These are phyloP conservation scores for Choristoneura rosaceana DNA, from an alignment of 2,888 invertebrate genomes.

Conservation along the genomic window DNA sequence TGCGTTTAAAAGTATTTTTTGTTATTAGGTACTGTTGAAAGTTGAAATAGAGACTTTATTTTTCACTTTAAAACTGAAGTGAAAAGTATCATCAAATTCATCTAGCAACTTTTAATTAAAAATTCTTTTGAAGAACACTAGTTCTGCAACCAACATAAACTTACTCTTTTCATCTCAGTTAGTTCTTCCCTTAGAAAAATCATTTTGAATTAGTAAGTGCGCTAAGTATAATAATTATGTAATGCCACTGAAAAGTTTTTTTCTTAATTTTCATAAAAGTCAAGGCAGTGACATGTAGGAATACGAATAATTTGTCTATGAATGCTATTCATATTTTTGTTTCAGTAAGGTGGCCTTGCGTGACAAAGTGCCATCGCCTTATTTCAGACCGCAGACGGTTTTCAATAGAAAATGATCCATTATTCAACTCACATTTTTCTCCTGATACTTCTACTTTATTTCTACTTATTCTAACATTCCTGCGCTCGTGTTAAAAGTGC, in stretches of 20 bases:
- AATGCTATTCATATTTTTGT: slow-evolving; percentile 1
- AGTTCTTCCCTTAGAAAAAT: too few species aligned
- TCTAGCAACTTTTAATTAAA: not conserved
- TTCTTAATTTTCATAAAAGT: not conserved
- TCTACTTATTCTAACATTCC: slow-evolving; percentile 41
- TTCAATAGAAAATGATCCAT: slow-evolving; percentile 43
- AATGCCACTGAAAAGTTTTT: not conserved
- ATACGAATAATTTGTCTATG: not conserved
- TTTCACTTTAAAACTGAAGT: not conserved
- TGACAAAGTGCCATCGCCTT: slow-evolving; percentile 42
- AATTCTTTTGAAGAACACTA: not conserved
- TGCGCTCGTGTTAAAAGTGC: slow-evolving; percentile 41
- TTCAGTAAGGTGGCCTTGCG: slow-evolving; percentile 25
- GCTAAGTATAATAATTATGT: too few species aligned
- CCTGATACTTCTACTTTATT: slow-evolving; percentile 40
- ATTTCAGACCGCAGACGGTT: slow-evolving; percentile 38
- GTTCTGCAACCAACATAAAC: not conserved
- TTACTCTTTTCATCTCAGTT: too few species aligned
- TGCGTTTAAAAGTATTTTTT: not conserved
- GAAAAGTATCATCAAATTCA: not conserved
- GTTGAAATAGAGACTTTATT: not conserved
- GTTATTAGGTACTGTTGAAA: too few species aligned
- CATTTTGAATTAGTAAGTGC: too few species aligned
- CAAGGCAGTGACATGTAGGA: not conserved
- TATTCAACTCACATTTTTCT: slow-evolving; percentile 42